Evolutionary conservation across 2,888 invertebrate genomes (phyloP).

Genomic region (Lasioglossum lativentre): DNA sequence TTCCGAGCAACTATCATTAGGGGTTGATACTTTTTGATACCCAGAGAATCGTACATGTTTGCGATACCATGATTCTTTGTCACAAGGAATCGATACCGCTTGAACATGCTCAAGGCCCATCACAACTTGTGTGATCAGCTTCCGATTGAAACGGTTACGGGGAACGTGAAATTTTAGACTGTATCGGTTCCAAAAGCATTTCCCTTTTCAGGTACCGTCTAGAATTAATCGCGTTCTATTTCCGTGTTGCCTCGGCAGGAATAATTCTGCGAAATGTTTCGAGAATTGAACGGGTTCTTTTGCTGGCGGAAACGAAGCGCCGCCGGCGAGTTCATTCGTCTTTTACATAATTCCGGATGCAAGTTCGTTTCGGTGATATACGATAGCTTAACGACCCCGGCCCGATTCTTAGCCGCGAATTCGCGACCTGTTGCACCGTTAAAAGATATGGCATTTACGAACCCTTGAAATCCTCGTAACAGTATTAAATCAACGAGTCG

Average conservation of each 20-base stretch:
- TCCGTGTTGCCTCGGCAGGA: background rate
- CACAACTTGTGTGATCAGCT: too few species aligned
- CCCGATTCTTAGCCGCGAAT: constrained; percentile 74
- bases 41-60: too few species aligned
- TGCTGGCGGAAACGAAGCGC: background rate
- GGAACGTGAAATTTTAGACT: too few species aligned
- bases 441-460: constrained; percentile 70
- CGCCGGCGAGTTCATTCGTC: background rate
- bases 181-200: background rate
- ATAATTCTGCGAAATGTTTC: background rate
- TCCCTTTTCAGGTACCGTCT: background rate
- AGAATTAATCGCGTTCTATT: background rate
- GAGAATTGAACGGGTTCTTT: background rate
- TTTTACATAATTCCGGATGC: constrained; percentile 2
- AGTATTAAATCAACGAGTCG: constrained; percentile 68
- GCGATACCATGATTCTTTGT: too few species aligned
- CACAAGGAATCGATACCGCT: too few species aligned
- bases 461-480: constrained; percentile 77
- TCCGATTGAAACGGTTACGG: background rate
- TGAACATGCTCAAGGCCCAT: too few species aligned
- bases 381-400: constrained; percentile 79
- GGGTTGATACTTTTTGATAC: too few species aligned
- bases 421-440: constrained; percentile 77
- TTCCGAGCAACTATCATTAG: too few species aligned
- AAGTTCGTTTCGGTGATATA: constrained; percentile 8